A percentile compares a stretch with the other conserved stretches of the same genome.
Conservation (phyloP, 1,140 invertebrate genomes). For the Solen grandis region DNA sequence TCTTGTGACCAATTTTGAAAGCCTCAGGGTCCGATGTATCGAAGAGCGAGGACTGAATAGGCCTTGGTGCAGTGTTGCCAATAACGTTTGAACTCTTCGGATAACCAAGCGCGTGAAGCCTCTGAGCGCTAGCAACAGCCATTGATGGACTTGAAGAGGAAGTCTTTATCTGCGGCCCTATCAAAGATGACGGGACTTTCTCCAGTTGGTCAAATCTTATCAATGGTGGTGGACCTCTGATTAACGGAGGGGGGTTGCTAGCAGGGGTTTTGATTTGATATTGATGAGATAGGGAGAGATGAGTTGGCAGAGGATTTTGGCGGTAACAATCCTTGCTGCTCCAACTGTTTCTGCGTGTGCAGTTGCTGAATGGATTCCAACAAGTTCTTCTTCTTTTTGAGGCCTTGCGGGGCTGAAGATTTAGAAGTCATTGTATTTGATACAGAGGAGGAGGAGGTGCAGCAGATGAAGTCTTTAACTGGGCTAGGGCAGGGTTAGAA, state of each 20-base stretch:
- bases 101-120: background rate
- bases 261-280: constrained; percentile 5
- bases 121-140: background rate
- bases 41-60: constrained; percentile 40
- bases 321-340: constrained; percentile 7
- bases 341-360: constrained; percentile 35
- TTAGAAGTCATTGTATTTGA: background rate
- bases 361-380: constrained; percentile 38
- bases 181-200: constrained; percentile 13
- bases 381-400: constrained; percentile 37
- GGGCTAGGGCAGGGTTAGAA: background rate
- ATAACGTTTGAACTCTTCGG: background rate
- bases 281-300: background rate
- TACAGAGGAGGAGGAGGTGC: background rate
- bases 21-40: constrained; percentile 30
- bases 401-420: constrained; percentile 1
- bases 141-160: background rate
- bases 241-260: constrained; percentile 58
- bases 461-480: background rate
- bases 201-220: constrained; percentile 58
- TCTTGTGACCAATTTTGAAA: constrained; percentile 3
- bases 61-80: constrained; percentile 37
- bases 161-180: background rate
- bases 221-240: constrained; percentile 65
- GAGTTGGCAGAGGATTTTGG: background rate